Evolutionary conservation across 2,113 vertebrate species (phyloP), one percentile per base, ranked within the genome.

Genomic region (Poeciliopsis occidentalis): DNA sequence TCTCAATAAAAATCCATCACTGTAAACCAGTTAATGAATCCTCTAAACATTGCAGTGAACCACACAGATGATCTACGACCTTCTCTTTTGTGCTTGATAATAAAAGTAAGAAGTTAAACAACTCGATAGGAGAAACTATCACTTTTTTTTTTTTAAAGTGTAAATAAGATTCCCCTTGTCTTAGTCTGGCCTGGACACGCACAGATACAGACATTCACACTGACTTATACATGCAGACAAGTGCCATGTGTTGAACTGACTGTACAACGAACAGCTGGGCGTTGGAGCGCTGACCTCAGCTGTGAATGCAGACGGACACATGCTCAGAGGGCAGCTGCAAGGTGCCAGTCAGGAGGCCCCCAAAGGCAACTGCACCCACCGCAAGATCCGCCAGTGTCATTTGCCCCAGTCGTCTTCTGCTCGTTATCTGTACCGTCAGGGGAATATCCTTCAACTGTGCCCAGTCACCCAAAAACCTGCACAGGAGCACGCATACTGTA

Each of bases 251-350:
- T 84, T 79, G 57, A 47, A 63, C 78, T 61, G 78, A 78, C 78
- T 89, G 82, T 78, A 73, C 73, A 70, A 64, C 10, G 76, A 90
- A 76, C 91, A 92, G 91, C 90, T 92, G 89, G 86, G 89, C 78
- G 84, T 80, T 32, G 84, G 80, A 73, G 80, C n/a, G 73, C 76
- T 29, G 86, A 85, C 81, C 60, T 60, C 66, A 86, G 84, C 75
- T 75, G 85, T 24, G 60, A 47, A 68, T 24, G 68, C 75, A 71
- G 64, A 80, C 69, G 69, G 30, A 82, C 73, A 73, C 17, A 63
- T 64, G 79, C 51, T 79, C 65, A 76, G 66, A 64, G 75, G 86
- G 86, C 92, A 94, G 91, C 93, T 94, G 92, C 85, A 65, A 67
- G 47, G 79, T 85, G 89, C 84, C 87, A 73, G 73, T 84, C 60